Evolutionary conservation across 2,113 vertebrate species (phyloP).

Genomic region (Cryptotis parvus): DNA sequence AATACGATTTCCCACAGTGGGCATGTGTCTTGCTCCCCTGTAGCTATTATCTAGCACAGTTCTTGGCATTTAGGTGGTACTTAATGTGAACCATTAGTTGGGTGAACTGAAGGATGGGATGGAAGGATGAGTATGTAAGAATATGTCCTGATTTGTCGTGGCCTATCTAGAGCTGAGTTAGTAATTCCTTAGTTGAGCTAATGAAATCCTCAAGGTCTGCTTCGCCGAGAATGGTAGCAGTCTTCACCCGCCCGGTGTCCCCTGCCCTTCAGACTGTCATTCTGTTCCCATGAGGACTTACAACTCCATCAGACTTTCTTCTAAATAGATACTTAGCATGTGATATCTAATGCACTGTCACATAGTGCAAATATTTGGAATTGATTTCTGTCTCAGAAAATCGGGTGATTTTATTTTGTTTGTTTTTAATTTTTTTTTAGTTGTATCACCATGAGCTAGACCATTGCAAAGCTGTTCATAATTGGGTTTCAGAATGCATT

Average conservation of each 20-base stretch:
- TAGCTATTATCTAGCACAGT: not conserved
- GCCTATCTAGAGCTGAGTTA: slow-evolving; percentile 3
- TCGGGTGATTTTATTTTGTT: slow-evolving; percentile 3
- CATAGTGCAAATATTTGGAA: not conserved
- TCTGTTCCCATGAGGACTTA: not conserved
- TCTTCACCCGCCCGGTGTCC: not conserved
- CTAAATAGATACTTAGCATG: not conserved
- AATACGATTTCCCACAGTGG: not conserved
- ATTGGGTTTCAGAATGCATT: no score
- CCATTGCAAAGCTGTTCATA: no score
- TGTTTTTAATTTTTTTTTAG: no score
- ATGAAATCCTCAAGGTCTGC: not conserved
- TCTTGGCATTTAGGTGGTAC: not conserved
- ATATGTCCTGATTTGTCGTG: slow-evolving; percentile 10
- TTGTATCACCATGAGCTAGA: no score
- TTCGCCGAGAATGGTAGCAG: not conserved
- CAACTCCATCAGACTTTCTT: not conserved
- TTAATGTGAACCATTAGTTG: not conserved
- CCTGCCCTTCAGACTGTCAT: not conserved
- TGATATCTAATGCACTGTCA: not conserved
- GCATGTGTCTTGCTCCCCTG: not conserved
- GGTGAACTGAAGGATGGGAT: not conserved
- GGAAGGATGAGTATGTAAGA: not conserved
- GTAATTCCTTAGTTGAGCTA: not conserved
- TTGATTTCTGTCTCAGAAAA: not conserved